Conservation (phyloP, 2,888 invertebrate genomes). For the Omphaloscelis lunosa region DNA sequence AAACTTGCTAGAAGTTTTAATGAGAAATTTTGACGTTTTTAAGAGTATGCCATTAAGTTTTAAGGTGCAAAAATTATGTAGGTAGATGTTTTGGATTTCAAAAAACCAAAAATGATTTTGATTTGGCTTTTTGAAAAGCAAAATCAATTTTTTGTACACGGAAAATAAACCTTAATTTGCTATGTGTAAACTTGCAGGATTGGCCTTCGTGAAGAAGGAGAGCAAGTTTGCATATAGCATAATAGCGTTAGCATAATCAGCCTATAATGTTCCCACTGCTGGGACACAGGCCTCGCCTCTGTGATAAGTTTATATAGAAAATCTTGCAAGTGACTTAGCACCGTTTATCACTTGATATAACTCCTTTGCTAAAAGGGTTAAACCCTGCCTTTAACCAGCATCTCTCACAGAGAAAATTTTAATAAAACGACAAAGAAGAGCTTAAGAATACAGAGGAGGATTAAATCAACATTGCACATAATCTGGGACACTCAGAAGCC, state of each 20-base stretch:
- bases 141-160: too few species aligned
- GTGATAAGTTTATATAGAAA: neutral
- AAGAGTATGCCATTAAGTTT: neutral
- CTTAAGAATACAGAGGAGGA: conserved; percentile 18
- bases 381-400: neutral
- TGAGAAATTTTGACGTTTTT: conserved; percentile 2
- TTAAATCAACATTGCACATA: conserved; percentile 37
- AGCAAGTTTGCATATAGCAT: neutral
- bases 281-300: neutral
- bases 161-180: accelerated
- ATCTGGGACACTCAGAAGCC: conserved; percentile 29
- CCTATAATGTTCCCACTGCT: too few species aligned
- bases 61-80: neutral
- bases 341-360: conserved; percentile 13
- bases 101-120: too few species aligned
- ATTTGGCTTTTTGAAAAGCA: neutral
- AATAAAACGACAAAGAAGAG: conserved; percentile 22
- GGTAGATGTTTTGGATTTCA: neutral
- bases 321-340: neutral
- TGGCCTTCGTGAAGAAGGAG: too few species aligned
- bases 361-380: conserved; percentile 13
- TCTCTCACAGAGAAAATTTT: conserved; percentile 15
- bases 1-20: conserved; percentile 16
- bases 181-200: too few species aligned
- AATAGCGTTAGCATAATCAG: neutral